Percentiles rank a stretch among this genome's conserved stretches.
Conservation (phyloP, 2,113 vertebrate genomes). For the Rhea pennata region DNA sequence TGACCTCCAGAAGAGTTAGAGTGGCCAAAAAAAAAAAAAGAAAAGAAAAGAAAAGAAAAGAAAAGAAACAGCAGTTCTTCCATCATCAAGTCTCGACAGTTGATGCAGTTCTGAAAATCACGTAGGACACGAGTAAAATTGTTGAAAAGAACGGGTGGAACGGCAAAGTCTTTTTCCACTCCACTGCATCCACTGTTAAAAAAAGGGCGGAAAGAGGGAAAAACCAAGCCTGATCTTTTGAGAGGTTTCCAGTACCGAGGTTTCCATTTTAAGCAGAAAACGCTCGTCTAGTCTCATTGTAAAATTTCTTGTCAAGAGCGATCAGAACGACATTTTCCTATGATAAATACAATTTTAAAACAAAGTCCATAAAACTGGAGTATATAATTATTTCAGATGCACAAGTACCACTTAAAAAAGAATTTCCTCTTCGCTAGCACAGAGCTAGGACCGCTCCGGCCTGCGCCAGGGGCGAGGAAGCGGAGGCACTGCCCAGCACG, state of each 20-base stretch:
- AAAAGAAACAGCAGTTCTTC: not conserved
- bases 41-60: not conserved
- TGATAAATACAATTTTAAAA: slow-evolving; percentile 38
- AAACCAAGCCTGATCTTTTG: not conserved
- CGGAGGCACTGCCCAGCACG: fast-evolving
- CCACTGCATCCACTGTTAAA: not conserved
- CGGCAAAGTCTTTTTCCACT: not conserved
- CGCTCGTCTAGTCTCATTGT: not conserved
- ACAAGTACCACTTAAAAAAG: not conserved
- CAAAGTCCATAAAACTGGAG: slow-evolving; percentile 21
- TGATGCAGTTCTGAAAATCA: not conserved
- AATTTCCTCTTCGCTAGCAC: not conserved
- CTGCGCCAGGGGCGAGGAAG: not conserved
- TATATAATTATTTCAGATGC: not conserved
- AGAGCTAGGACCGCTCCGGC: too few species aligned
- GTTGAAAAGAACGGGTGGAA: not conserved
- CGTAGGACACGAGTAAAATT: not conserved
- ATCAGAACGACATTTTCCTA: slow-evolving; percentile 27
- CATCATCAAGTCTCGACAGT: not conserved
- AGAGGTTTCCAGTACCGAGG: not conserved
- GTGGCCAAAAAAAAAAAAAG: not conserved
- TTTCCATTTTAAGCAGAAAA: slow-evolving; percentile 34
- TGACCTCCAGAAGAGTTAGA: not conserved
- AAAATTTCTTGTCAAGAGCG: not conserved
- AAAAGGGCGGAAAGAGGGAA: not conserved